Evolutionary conservation across 2,888 invertebrate genomes (phyloP).

Genomic region (Neoaliturus tenellus): DNA sequence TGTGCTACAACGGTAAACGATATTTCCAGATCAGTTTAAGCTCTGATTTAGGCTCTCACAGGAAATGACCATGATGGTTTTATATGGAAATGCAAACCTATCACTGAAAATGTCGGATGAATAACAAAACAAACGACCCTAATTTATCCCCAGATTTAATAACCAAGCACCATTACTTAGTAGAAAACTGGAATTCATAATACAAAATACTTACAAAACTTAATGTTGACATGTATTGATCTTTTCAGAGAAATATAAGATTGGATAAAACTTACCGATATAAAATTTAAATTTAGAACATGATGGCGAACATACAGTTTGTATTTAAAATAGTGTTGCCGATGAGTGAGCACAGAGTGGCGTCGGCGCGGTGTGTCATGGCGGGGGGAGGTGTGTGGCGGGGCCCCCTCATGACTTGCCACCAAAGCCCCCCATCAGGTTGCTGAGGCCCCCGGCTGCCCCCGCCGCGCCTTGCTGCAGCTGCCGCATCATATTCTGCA

Average conservation of each 20-base stretch:
- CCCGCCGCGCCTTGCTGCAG: conserved; percentile 82
- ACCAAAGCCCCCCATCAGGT: conserved; percentile 78
- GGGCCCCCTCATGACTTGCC: conserved; percentile 67
- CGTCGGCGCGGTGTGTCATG: not conserved
- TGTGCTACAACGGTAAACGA: too few relatives aligned
- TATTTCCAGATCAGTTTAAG: not conserved
- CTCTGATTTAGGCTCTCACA: not conserved
- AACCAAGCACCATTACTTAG: not conserved
- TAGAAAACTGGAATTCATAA: not conserved
- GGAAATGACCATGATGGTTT: not conserved
- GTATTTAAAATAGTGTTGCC: not conserved
- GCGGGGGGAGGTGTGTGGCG: not conserved
- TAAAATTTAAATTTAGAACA: not conserved
- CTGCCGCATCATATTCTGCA: conserved; percentile 99
- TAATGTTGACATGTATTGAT: too few relatives aligned
- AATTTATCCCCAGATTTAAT: not conserved
- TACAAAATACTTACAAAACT: too few relatives aligned
- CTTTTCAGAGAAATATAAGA: too few relatives aligned
- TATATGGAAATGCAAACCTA: not conserved
- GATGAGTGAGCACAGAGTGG: not conserved
- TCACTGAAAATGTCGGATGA: not conserved
- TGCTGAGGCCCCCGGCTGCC: conserved; percentile 74
- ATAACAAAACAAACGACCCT: not conserved
- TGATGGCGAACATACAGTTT: not conserved
- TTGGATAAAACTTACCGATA: not conserved